These are phyloP conservation scores for Heterotis niloticus DNA, from an alignment of 2,113 vertebrate genomes.

Conservation along the genomic window DNA sequence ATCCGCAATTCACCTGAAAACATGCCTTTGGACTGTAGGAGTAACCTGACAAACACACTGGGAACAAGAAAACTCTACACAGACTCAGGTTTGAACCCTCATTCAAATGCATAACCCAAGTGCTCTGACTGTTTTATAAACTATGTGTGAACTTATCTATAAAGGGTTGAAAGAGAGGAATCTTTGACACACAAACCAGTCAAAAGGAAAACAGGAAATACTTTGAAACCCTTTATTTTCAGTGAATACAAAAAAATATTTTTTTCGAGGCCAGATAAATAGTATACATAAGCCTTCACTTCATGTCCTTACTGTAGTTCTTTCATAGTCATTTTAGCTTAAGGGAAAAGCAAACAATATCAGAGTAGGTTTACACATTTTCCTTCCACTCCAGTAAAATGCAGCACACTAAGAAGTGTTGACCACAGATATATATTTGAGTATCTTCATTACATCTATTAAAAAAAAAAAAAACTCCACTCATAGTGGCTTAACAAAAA, in stretches of 20 bases:
- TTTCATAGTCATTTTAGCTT: conserved; percentile 57
- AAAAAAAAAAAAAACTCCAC: conserved; percentile 45
- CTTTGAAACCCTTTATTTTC: conserved; percentile 70
- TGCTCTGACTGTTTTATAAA: neutral
- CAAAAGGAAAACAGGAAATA: conserved; percentile 38
- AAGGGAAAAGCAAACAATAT: conserved; percentile 66
- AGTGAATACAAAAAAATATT: conserved; percentile 80
- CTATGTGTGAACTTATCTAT: neutral
- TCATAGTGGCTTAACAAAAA: conserved; percentile 58
- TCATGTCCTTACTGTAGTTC: conserved; percentile 43
- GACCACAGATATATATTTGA: conserved; percentile 59
- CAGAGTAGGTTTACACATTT: conserved; percentile 55
- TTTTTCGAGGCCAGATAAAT: conserved; percentile 75
- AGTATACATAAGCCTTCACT: conserved; percentile 64
- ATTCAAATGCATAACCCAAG: too few species aligned
- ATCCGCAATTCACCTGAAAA: too few species aligned
- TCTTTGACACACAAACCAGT: neutral
- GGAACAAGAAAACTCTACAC: too few species aligned
- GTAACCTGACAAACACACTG: too few species aligned
- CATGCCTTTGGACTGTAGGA: too few species aligned
- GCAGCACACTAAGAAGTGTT: conserved; percentile 50
- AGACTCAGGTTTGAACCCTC: too few species aligned
- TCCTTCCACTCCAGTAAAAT: conserved; percentile 47
- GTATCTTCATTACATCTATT: conserved; percentile 63
- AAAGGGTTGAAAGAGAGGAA: too few species aligned